Evolutionary conservation across 2,797 vertebrate genomes (phyloP).

Genomic region (Vireo griseus): DNA sequence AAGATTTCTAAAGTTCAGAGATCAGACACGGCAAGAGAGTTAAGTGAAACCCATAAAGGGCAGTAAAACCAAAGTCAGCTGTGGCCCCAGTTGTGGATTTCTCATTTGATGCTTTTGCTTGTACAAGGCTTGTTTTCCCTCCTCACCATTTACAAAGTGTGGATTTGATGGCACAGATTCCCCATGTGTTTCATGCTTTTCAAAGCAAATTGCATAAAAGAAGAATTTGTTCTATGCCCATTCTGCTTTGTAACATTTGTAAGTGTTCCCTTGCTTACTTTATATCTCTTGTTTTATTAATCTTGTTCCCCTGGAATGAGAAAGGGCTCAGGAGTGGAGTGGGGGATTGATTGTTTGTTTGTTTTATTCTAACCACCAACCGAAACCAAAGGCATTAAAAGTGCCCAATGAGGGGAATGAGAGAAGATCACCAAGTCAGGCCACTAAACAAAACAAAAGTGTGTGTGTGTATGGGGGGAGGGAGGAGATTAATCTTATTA

Average conservation of each 20-base stretch:
- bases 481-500: slow-evolving; percentile 90
- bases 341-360: slow-evolving; percentile 58
- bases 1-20: not conserved
- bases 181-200: not conserved
- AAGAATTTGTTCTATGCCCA: not conserved
- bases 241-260: slow-evolving; percentile 48
- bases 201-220: not conserved
- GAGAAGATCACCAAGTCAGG: slow-evolving; percentile 60
- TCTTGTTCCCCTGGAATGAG: slow-evolving; percentile 56
- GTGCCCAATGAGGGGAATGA: slow-evolving; percentile 70
- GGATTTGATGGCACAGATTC: not conserved
- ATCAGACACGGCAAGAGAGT: not conserved
- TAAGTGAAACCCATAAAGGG: not conserved
- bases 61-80: not conserved
- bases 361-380: slow-evolving; percentile 63
- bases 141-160: not conserved
- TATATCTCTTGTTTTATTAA: slow-evolving; percentile 51
- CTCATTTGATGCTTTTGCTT: slow-evolving; percentile 14
- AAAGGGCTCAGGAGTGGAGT: not conserved
- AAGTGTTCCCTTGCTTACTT: slow-evolving; percentile 50
- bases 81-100: not conserved
- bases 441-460: slow-evolving; percentile 68
- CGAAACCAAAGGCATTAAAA: slow-evolving; percentile 66
- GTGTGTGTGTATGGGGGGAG: slow-evolving; percentile 40
- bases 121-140: not conserved